A percentile compares a stretch with the other conserved stretches of the same genome.
Evolutionary conservation across 2,888 invertebrate genomes (phyloP).

Genomic region (Acleris cristana): DNA sequence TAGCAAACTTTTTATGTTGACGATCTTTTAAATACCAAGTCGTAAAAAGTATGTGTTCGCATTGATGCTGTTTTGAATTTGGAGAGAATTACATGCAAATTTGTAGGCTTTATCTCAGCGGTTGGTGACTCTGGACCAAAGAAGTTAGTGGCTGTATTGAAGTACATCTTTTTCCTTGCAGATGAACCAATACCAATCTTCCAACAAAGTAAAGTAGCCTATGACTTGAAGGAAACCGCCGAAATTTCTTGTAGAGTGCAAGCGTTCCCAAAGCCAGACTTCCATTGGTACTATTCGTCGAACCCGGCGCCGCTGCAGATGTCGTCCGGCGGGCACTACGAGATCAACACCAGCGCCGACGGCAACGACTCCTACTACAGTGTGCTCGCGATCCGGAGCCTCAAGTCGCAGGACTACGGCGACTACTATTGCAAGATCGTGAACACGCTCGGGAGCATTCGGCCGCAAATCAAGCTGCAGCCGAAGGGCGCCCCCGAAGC

Average conservation of each 20-base stretch:
- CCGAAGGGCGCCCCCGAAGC: conserved; percentile 94
- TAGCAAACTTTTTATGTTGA: too few relatives aligned
- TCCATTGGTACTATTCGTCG: conserved; percentile 94
- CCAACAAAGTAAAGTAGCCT: conserved; percentile 94
- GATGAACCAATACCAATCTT: conserved; percentile 94
- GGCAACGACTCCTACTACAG: conserved; percentile 94
- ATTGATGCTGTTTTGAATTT: too few relatives aligned
- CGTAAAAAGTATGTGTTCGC: too few relatives aligned
- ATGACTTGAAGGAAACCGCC: conserved; percentile 92
- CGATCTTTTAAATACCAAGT: too few relatives aligned
- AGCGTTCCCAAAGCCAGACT: conserved; percentile 96
- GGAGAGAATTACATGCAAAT: too few relatives aligned
- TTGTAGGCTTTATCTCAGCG: too few relatives aligned
- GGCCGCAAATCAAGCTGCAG: conserved; percentile 90
- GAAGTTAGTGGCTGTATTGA: too few relatives aligned
- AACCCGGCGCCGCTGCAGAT: conserved; percentile 89
- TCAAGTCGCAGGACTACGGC: conserved; percentile 93
- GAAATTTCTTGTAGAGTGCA: conserved; percentile 95
- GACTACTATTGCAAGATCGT: conserved; percentile 95
- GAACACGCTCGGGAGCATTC: conserved; percentile 91
- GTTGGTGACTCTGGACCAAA: too few relatives aligned
- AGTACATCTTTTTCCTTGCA: conserved; percentile 47
- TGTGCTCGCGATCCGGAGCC: conserved; percentile 87
- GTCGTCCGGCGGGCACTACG: conserved; percentile 93
- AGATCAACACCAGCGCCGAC: conserved; percentile 91